Conservation (phyloP, 2,888 invertebrate genomes). For the Scrobipalpa atriplicella region DNA sequence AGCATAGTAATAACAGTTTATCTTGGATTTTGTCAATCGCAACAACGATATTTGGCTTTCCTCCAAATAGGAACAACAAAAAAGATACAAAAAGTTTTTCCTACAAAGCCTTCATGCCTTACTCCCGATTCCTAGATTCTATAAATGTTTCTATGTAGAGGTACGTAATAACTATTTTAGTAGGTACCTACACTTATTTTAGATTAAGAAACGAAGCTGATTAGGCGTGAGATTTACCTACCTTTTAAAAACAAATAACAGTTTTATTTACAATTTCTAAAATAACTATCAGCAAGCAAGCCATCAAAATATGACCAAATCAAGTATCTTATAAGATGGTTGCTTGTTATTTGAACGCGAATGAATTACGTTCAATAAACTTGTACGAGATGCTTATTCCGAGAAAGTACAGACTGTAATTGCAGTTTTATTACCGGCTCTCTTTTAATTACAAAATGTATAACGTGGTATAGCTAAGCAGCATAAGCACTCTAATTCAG, state of each 20-base stretch:
- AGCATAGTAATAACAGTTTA: conserved; percentile 13
- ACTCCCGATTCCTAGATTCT: not conserved
- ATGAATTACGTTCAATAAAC: conserved; percentile 10
- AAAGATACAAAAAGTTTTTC: not conserved
- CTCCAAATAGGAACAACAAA: conserved; percentile 21
- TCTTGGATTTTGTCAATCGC: conserved; percentile 21
- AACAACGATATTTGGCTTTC: conserved; percentile 23
- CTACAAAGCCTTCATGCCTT: not conserved
- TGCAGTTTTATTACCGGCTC: conserved; percentile 9
- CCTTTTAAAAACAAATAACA: no score
- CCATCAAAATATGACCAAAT: no score
- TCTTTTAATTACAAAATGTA: not conserved
- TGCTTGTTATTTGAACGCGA: not conserved
- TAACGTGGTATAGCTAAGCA: not conserved
- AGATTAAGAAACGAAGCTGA: no score
- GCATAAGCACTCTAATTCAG: not conserved
- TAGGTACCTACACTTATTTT: no score
- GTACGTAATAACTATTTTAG: no score
- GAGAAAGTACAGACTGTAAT: conserved; percentile 7
- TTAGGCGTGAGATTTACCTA: no score
- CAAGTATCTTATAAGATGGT: no score
- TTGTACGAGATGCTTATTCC: not conserved
- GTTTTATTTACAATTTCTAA: no score
- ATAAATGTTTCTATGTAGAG: no score
- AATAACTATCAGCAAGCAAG: no score